Percentiles rank a stretch among this genome's conserved stretches.
Conservation (phyloP, 2,113 vertebrate genomes). For the Pedetes capensis region DNA sequence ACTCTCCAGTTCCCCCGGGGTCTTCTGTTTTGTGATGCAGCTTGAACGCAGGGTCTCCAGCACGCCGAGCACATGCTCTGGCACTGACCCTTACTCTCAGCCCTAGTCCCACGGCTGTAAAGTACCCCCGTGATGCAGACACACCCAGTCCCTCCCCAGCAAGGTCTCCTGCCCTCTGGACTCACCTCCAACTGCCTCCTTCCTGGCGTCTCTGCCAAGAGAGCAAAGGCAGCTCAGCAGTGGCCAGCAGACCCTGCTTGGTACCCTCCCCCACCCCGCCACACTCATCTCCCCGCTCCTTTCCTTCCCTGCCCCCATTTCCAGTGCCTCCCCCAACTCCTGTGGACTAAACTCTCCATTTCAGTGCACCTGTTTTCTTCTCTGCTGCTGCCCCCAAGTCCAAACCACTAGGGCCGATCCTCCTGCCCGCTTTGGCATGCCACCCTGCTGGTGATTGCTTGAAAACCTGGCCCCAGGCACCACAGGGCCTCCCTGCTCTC, state of each 20-base stretch:
- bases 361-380: neutral
- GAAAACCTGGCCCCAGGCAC: neutral
- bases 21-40: neutral
- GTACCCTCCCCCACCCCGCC: neutral
- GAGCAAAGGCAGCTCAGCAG: neutral
- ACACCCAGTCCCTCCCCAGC: too few relatives aligned
- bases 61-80: too few relatives aligned
- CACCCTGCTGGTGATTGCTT: neutral
- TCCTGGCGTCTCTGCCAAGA: neutral
- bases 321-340: neutral
- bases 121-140: neutral
- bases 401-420: too few relatives aligned
- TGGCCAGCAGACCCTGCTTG: neutral
- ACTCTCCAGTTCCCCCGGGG: neutral
- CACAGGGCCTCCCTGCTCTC: neutral
- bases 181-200: neutral
- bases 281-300: neutral
- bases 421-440: too few relatives aligned
- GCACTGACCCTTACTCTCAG: neutral
- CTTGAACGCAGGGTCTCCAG: neutral
- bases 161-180: neutral
- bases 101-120: neutral
- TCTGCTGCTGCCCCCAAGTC: neutral
- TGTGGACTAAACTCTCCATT: neutral
- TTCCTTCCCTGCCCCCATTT: too few relatives aligned